phyloP scores from a whole-genome alignment of 1,140 invertebrate genomes.

The Lepidurus apus region DNA sequence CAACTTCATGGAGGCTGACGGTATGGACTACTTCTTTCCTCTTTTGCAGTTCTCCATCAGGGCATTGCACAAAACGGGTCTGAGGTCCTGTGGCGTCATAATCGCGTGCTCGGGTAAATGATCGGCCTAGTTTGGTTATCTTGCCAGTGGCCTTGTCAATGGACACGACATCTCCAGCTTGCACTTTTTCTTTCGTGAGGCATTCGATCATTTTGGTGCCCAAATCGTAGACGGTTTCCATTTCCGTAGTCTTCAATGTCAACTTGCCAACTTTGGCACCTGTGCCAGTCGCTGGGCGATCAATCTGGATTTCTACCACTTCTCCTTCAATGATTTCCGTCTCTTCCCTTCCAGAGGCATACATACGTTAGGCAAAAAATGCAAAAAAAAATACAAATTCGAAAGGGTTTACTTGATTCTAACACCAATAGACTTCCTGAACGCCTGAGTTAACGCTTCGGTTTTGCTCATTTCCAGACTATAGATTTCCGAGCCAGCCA shows the following conservation, averaged over 20 bases:
- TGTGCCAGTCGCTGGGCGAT: conserved; percentile 82
- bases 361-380: conserved; percentile 37
- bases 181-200: conserved; percentile 93
- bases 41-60: conserved; percentile 94
- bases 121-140: conserved; percentile 88
- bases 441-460: conserved; percentile 93
- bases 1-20: conserved; percentile 96
- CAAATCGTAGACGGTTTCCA: conserved; percentile 99
- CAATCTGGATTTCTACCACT: conserved; percentile 95
- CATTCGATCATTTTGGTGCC: conserved; percentile 98
- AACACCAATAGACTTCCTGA: conserved; percentile 95
- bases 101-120: conserved; percentile 90
- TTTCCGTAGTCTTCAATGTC: conserved; percentile 97
- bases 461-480: conserved; percentile 99
- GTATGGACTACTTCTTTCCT: conserved; percentile 99
- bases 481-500: conserved; percentile 97
- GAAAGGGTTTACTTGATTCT: conserved; percentile 74
- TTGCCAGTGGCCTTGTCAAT: conserved; percentile 98
- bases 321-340: conserved; percentile 98
- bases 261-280: conserved; percentile 86
- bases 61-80: conserved; percentile 94
- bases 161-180: conserved; percentile 92
- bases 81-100: conserved; percentile 95
- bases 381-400: background rate
- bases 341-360: conserved; percentile 66